These are phyloP conservation scores for Sebastes ruberrimus DNA, from an alignment of 2,797 vertebrate genomes.

Conservation along the genomic window DNA sequence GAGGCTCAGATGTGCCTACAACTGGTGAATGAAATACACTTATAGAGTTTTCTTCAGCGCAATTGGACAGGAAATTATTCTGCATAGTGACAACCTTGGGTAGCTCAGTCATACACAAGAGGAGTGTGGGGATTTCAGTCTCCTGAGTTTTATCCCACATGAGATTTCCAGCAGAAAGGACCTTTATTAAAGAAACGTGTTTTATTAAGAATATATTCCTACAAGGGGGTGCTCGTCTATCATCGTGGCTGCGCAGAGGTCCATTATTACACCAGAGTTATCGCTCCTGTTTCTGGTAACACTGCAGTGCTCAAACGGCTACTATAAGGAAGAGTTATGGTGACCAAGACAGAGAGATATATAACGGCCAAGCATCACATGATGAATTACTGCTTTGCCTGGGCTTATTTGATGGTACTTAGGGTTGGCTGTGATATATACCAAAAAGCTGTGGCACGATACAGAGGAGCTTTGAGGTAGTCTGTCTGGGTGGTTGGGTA, in stretches of 20 bases:
- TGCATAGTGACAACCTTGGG: slow-evolving; percentile 20
- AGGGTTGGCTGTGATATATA: slow-evolving; percentile 71
- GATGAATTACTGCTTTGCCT: slow-evolving; percentile 77
- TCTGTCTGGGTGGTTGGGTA: slow-evolving; percentile 43
- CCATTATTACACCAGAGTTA: slow-evolving; percentile 83
- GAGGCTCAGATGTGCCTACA: background rate
- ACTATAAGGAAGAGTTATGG: slow-evolving; percentile 80
- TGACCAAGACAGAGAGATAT: slow-evolving; percentile 74
- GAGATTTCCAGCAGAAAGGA: slow-evolving; percentile 32
- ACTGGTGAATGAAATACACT: slow-evolving; percentile 17
- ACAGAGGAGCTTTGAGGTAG: slow-evolving; percentile 52
- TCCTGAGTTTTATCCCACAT: slow-evolving; percentile 18
- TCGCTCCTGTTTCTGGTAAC: slow-evolving; percentile 73
- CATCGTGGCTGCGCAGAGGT: slow-evolving; percentile 65
- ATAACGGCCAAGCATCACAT: slow-evolving; percentile 69
- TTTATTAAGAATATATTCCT: slow-evolving; percentile 74
- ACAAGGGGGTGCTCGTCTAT: slow-evolving; percentile 65
- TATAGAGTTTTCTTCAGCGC: background rate
- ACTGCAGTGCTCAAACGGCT: slow-evolving; percentile 75
- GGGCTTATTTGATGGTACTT: slow-evolving; percentile 74
- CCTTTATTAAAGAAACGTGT: slow-evolving; percentile 61
- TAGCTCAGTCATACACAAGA: slow-evolving; percentile 1
- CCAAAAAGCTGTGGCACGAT: slow-evolving; percentile 57
- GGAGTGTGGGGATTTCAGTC: slow-evolving; percentile 17
- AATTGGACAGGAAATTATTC: slow-evolving; percentile 28